Percentiles rank a stretch among this genome's conserved stretches.
phyloP scores from a whole-genome alignment of 2,113 vertebrate genomes.

The Nannospalax galili region DNA sequence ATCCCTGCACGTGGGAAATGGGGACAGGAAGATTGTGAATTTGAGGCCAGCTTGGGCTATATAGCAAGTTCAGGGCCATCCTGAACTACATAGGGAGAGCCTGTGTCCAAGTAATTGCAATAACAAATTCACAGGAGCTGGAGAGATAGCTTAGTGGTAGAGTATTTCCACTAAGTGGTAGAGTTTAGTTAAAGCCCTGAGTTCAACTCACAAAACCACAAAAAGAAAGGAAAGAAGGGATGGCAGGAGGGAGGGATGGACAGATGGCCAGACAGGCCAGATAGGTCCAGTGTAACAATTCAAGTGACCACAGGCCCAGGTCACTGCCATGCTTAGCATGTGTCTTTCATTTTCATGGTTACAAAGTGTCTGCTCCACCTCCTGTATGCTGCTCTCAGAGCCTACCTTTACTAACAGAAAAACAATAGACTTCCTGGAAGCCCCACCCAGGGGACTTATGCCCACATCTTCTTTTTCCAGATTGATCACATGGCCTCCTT shows the following conservation, averaged over 20 bases:
- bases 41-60: not conserved
- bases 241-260: too few relatives aligned
- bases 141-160: not conserved
- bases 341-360: not conserved
- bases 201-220: not conserved
- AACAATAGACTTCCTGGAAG: constrained; percentile 8
- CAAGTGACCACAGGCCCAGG: not conserved
- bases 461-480: not conserved
- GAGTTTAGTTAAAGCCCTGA: not conserved
- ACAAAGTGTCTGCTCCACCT: not conserved
- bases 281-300: not conserved
- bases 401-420: not conserved
- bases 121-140: not conserved
- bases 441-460: not conserved
- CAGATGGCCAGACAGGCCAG: not conserved
- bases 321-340: not conserved
- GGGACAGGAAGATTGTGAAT: not conserved
- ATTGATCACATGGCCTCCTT: not conserved
- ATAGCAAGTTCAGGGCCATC: not conserved
- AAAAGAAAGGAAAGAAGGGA: not conserved
- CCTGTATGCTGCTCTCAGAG: not conserved
- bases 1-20: not conserved
- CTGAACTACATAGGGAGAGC: not conserved
- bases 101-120: not conserved
- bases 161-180: not conserved